Evolutionary conservation across 2,797 vertebrate genomes (phyloP).

Genomic region (Tympanoctomys barrerae): DNA sequence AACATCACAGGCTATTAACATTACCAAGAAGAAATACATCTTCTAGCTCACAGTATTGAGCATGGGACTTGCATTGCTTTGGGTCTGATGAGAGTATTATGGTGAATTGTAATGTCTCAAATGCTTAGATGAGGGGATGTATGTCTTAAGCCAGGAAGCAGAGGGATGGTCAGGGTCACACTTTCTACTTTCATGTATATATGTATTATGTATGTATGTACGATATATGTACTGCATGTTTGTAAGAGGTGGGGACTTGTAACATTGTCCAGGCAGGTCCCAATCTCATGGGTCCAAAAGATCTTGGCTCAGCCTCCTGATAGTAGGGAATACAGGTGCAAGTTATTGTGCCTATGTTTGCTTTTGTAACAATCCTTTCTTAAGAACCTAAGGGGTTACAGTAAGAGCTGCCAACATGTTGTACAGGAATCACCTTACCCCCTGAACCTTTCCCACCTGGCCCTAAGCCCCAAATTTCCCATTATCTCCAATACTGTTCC

Average conservation of each 20-base stretch:
- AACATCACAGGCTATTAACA: not conserved
- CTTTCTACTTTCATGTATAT: not conserved
- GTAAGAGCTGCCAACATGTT: not conserved
- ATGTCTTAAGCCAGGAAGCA: not conserved
- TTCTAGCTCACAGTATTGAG: not conserved
- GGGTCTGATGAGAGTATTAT: not conserved
- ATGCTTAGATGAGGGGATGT: not conserved
- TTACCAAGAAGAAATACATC: not conserved
- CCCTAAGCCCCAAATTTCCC: not conserved
- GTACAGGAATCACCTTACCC: not conserved
- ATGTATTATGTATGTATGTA: not conserved
- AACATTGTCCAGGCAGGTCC: not conserved
- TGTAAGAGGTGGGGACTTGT: not conserved
- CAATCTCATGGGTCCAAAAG: not conserved
- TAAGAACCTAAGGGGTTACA: not conserved
- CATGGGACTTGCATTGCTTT: not conserved
- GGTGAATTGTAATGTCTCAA: not conserved
- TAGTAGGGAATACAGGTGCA: not conserved
- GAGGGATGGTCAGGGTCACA: not conserved
- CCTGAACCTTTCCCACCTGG: not conserved
- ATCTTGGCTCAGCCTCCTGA: not conserved
- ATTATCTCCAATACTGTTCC: no score
- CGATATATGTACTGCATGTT: not conserved
- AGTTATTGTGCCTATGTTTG: not conserved
- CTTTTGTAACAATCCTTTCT: not conserved